These are phyloP conservation scores for Rhea pennata DNA, from an alignment of 2,113 vertebrate genomes.

Conservation along the genomic window DNA sequence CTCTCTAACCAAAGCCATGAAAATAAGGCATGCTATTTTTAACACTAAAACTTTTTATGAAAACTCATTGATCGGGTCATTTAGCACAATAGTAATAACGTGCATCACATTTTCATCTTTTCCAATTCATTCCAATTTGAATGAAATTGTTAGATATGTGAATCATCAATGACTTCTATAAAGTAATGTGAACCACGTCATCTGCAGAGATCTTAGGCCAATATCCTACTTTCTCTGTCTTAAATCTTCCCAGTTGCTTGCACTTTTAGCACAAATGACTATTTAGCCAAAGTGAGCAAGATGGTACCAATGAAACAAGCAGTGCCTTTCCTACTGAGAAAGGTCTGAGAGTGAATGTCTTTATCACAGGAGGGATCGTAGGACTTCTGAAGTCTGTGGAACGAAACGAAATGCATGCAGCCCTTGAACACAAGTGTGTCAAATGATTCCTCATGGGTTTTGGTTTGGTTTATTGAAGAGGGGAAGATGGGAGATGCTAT, in stretches of 20 bases:
- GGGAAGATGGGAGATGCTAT: neutral
- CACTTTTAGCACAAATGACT: neutral
- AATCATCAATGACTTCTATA: neutral
- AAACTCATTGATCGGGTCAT: neutral
- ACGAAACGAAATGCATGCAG: neutral
- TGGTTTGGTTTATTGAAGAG: neutral
- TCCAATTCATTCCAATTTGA: neutral
- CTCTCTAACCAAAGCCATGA: neutral
- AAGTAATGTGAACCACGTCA: neutral
- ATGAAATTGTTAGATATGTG: neutral
- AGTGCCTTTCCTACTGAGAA: neutral
- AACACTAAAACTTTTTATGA: neutral
- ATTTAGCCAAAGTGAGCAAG: neutral
- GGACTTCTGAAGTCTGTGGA: neutral
- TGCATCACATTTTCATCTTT: neutral
- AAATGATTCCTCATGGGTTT: neutral
- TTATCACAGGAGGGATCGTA: neutral
- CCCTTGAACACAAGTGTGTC: accelerated
- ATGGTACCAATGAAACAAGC: neutral
- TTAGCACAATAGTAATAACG: neutral
- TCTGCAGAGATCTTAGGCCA: neutral
- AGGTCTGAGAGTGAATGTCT: neutral
- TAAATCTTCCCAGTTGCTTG: neutral
- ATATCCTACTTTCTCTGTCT: neutral
- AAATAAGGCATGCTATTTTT: neutral